Percentiles rank a stretch among this genome's conserved stretches.
phyloP scores from a whole-genome alignment of 2,888 invertebrate genomes.

The Nomada flava region DNA sequence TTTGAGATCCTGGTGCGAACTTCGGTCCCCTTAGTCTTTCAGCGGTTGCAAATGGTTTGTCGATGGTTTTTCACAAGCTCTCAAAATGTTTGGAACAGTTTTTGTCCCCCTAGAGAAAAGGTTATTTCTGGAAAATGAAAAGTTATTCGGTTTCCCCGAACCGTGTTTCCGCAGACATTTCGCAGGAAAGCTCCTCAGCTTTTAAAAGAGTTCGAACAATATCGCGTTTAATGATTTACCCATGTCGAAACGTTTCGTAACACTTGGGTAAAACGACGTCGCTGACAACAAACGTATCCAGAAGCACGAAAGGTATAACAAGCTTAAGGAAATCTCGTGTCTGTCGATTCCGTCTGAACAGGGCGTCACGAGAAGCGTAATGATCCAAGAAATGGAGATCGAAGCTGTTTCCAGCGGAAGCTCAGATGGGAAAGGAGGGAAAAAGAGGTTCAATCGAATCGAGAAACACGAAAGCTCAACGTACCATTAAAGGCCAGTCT shows the following conservation, averaged over 20 bases:
- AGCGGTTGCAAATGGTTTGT: not conserved
- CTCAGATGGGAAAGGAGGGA: not conserved
- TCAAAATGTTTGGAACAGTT: constrained; percentile 17
- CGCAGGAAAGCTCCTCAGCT: not conserved
- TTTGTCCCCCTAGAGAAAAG: not conserved
- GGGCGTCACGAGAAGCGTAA: not conserved
- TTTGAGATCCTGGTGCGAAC: not conserved
- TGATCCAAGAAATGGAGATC: constrained; percentile 16
- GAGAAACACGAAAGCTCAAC: constrained; percentile 20
- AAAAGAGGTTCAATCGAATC: constrained; percentile 28
- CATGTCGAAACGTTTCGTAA: not conserved
- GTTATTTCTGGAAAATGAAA: constrained; percentile 5
- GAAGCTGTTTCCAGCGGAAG: not conserved
- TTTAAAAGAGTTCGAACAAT: not conserved
- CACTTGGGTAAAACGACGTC: not conserved
- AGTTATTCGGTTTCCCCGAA: constrained; percentile 1
- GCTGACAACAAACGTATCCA: not conserved
- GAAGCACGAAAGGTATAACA: not conserved
- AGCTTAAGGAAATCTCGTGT: not conserved
- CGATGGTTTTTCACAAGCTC: not conserved
- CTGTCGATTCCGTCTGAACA: not conserved
- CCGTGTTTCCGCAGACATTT: not conserved
- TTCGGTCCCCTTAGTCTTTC: not conserved
- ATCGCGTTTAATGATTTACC: not conserved
- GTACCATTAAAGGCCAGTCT: constrained; percentile 16